Percentiles rank a stretch among this genome's conserved stretches.
Evolutionary conservation across 1,140 invertebrate species (phyloP).

Genomic region (Riptortus pedestris): DNA sequence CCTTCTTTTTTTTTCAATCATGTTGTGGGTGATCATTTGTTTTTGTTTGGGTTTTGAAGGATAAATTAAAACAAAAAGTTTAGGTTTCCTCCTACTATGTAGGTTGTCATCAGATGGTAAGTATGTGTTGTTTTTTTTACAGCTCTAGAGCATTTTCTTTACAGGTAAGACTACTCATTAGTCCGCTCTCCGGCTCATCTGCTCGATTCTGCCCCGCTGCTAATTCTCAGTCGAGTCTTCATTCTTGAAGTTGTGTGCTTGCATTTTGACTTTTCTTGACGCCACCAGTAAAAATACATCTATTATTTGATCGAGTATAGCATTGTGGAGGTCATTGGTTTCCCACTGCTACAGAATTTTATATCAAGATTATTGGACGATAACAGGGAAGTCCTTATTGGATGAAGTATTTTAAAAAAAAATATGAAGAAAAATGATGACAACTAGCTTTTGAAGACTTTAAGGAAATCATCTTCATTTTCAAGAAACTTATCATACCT

Average conservation of each 20-base stretch:
- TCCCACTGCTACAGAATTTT: no score
- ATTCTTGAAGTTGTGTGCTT: slow-evolving; percentile 5
- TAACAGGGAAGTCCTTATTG: no score
- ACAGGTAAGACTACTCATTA: slow-evolving; percentile 23
- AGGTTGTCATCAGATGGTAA: slow-evolving; percentile 20
- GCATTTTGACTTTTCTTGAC: no score
- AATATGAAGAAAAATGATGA: no score
- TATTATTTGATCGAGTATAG: no score
- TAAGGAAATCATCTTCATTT: no score
- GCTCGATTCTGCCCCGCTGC: slow-evolving; percentile 12
- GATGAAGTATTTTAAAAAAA: no score
- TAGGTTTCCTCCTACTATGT: slow-evolving; percentile 14
- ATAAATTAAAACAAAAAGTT: neutral
- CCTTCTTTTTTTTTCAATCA: slow-evolving; percentile 15
- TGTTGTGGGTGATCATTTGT: slow-evolving; percentile 13
- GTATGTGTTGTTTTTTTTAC: slow-evolving; percentile 20
- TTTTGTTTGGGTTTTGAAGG: slow-evolving; percentile 19
- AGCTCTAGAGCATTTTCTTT: slow-evolving; percentile 27
- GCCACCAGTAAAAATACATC: no score
- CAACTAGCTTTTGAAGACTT: no score
- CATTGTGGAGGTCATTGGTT: no score
- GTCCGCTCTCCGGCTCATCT: neutral
- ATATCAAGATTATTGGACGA: no score
- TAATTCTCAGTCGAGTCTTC: slow-evolving; percentile 3
- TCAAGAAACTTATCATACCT: no score